phyloP scores from a whole-genome alignment of 2,113 vertebrate genomes.

The Ailurus styani region DNA sequence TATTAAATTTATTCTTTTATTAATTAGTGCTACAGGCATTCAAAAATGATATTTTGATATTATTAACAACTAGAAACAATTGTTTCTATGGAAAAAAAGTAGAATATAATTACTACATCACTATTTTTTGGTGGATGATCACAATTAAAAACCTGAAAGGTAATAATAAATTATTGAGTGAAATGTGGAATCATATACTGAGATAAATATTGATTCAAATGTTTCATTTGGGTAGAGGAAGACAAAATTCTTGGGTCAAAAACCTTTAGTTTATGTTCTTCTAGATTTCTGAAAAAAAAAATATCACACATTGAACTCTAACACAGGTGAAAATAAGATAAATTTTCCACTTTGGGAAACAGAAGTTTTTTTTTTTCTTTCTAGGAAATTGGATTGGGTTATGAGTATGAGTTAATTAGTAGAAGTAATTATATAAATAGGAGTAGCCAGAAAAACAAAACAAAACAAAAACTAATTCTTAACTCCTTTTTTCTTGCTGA shows the following conservation, averaged over 20 bases:
- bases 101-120: neutral
- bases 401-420: neutral
- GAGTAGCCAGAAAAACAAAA: neutral
- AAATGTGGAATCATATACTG: neutral
- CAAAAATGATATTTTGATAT: conserved; percentile 43
- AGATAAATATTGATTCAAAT: conserved; percentile 3
- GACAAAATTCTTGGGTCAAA: neutral
- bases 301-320: neutral
- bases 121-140: neutral
- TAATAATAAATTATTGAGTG: neutral
- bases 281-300: neutral
- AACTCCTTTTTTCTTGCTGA: neutral
- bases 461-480: neutral
- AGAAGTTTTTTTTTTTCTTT: neutral
- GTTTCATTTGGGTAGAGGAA: neutral
- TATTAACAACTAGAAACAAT: conserved; percentile 21
- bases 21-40: conserved; percentile 29
- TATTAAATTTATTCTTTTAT: conserved; percentile 19
- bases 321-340: neutral
- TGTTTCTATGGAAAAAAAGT: neutral
- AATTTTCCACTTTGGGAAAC: neutral
- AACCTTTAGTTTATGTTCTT: neutral
- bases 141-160: neutral
- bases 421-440: neutral
- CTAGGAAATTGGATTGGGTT: neutral